Base-by-base conservation (phyloP, 92 coral and sea anemone species). In the Chrysogorgia sp. region DNA sequence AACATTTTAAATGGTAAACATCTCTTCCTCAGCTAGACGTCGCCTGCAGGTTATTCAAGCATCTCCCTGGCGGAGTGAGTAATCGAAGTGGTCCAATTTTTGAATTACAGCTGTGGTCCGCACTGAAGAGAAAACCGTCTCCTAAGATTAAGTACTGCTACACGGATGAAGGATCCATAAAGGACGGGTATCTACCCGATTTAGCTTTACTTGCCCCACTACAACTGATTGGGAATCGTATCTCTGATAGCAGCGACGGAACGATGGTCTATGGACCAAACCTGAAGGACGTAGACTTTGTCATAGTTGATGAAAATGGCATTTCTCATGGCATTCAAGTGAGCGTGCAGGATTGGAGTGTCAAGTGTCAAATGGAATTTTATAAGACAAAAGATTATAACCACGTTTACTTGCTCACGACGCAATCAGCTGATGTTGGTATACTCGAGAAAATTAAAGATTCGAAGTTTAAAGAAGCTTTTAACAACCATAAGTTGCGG, bases 161-260 rank as follows among this genome's bases (percentile, higher is more conserved):
- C n/a, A n/a, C n/a, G n/a, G n/a, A n/a, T n/a, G n/a, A n/a, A n/a
- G n/a, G n/a, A 52, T 52, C 58, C 58, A 52, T 52, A 52, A 52
- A 52, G 58, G 58, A 52, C 58, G 58, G 58, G 58, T 52, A 52
- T 52, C 58, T 52, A 52, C 58, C 58, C 58, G 58, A 52, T 52
- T 52, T 52, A 52, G 13, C 3, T 52, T 52, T 52, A 52, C n/a
- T 52, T 52, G 58, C 58, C 58, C 58, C 58, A 52, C 58, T 3
- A 52, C 2, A 52, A 52, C 58, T 52, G 58, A 21, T 52, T 52
- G 58, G 13, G 58, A 52, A 52, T 52, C 58, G n/a, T n/a, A n/a
- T n/a, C n/a, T n/a, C n/a, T 52, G 23, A 19, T 12, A 26, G 22
- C 23, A 26, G 19, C 23, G 23, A 26, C 19, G 22, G 58, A 21